A percentile compares a stretch with the other conserved stretches of the same genome.
Evolutionary conservation across 2,888 invertebrate genomes (phyloP).

Genomic region (Agriopis marginaria): DNA sequence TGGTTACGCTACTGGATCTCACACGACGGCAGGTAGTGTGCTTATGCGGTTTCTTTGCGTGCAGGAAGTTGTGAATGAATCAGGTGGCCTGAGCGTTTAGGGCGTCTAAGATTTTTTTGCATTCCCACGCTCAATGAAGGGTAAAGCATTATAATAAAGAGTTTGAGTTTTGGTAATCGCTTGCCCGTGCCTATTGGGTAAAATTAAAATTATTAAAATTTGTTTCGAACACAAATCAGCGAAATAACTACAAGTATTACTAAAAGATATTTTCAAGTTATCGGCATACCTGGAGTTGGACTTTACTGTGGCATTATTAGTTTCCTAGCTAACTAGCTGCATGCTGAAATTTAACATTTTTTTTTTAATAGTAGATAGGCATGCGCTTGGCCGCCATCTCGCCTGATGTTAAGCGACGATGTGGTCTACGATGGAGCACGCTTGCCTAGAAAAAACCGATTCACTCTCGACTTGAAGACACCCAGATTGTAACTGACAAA

Average conservation of each 20-base stretch:
- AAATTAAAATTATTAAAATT: constrained; percentile 1
- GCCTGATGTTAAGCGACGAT: no score
- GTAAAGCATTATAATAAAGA: constrained; percentile 25
- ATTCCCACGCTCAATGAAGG: constrained; percentile 71
- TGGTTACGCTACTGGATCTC: constrained; percentile 10
- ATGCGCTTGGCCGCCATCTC: no score
- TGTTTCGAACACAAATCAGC: no score
- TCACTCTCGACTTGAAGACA: no score
- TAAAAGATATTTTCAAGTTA: background rate
- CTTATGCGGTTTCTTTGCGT: constrained; percentile 82
- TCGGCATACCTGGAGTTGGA: no score
- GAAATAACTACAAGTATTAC: background rate
- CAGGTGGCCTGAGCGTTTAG: constrained; percentile 63
- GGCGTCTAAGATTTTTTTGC: constrained; percentile 67
- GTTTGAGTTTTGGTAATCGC: constrained; percentile 18
- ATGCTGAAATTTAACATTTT: no score
- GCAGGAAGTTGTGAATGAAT: constrained; percentile 84
- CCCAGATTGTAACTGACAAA: no score
- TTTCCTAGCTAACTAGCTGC: no score
- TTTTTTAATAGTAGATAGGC: no score
- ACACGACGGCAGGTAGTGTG: constrained; percentile 69
- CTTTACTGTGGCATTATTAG: no score
- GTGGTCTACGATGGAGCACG: no score
- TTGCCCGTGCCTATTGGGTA: background rate
- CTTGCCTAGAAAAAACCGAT: no score